Evolutionary conservation across 2,888 invertebrate species (phyloP), one percentile per base, ranked within the genome.

Genomic region (Allygus modestus): DNA sequence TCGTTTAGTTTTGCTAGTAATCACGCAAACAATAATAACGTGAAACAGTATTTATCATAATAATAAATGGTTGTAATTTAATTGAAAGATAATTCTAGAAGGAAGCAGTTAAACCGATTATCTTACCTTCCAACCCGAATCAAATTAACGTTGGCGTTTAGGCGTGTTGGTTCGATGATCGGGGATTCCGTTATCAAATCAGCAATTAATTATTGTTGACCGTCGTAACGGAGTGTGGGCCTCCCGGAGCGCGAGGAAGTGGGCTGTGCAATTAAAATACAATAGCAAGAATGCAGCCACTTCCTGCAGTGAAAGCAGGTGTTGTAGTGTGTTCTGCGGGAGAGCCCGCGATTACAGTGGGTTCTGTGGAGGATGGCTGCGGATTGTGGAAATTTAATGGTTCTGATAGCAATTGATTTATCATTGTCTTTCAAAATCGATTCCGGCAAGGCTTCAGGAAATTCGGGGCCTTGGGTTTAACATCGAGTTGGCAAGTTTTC

Each of bases 211-310:
- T 65, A 65, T 28, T 23, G 28, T 65, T 65, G 65, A 65, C 65
- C 65, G 17, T 15, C 65, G 65, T 65, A 65, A 65, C 65, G 65
- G 65, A 65, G 4, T 17, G 28, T 9, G 28, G 9, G 28, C 5
- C 65, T 28, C 58, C 28, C 12, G 65, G 65, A 12, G 31, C 26
- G 65, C 31, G 26, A 31, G 77, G 77, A 77, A 77, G 77, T 77
- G 51, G 77, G 77, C 26, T 77, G 77, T 23, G 26, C 41, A 51
- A 75, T 75, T 75, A 75, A 75, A 77, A 77, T 77, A 77, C 77
- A 77, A 77, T 77, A 26, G 77, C 46, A 77, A 28, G 77, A 77
- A 77, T 77, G 77, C 77, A 77, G 77, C 77, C 77, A 77, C 77
- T 77, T 77, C 77, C 77, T 77, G 28, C 28, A 77, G 77, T 73